Conservation (phyloP, 2,113 vertebrate genomes). For the Oxyura jamaicensis region DNA sequence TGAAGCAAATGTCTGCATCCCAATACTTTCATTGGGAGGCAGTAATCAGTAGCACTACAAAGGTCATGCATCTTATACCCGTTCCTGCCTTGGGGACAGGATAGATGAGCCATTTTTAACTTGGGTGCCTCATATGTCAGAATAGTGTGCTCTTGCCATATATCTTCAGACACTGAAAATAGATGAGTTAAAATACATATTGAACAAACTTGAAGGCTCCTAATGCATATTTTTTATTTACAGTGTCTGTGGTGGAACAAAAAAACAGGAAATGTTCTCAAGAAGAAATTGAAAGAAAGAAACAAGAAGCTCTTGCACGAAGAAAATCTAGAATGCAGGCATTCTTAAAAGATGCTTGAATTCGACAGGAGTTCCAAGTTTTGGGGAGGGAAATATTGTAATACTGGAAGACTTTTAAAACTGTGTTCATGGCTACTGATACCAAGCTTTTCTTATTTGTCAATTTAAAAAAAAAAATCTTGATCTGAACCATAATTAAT, state of each 20-base stretch:
- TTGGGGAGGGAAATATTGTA: neutral
- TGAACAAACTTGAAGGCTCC: neutral
- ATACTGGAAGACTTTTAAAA: neutral
- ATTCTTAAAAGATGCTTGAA: slow-evolving; percentile 56
- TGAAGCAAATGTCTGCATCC: slow-evolving; percentile 41
- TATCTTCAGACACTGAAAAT: neutral
- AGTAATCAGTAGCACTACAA: slow-evolving; percentile 18
- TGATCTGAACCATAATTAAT: neutral
- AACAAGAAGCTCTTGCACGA: slow-evolving; percentile 89
- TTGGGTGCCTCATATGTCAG: neutral
- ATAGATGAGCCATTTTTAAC: slow-evolving; percentile 44
- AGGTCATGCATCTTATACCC: slow-evolving; percentile 32
- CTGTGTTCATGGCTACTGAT: neutral
- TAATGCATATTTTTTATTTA: slow-evolving; percentile 37
- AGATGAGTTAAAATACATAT: neutral
- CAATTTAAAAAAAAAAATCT: neutral
- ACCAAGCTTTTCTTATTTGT: neutral
- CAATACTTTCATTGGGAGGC: neutral
- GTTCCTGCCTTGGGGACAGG: slow-evolving; percentile 42
- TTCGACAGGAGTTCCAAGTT: neutral
- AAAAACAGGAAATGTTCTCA: slow-evolving; percentile 83
- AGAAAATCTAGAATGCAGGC: slow-evolving; percentile 81
- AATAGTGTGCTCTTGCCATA: neutral
- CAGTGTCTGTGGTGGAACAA: slow-evolving; percentile 80
- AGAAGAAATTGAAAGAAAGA: slow-evolving; percentile 93